These are phyloP conservation scores for Cremastobaeus sp. DNA, from an alignment of 2,888 invertebrate species.

Conservation along the genomic window DNA sequence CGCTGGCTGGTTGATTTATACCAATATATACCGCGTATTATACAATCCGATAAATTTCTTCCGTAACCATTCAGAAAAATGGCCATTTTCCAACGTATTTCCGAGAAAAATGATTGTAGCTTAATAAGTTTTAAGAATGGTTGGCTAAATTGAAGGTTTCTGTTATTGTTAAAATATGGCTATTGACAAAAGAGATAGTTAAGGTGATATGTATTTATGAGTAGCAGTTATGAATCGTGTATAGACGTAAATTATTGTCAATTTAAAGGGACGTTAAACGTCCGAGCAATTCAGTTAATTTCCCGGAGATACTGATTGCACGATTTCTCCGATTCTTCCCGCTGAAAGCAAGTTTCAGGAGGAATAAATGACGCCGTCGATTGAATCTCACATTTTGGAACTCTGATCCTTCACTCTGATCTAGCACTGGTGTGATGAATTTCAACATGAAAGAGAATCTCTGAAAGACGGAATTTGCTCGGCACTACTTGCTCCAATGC, in stretches of 20 bases:
- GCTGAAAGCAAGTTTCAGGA: slow-evolving; percentile 6
- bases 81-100: slow-evolving; percentile 27
- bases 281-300: slow-evolving; percentile 4
- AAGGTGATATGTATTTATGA: too few relatives aligned
- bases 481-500: neutral
- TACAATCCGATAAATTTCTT: slow-evolving; percentile 52
- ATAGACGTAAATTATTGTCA: neutral
- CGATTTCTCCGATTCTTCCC: slow-evolving; percentile 2
- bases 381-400: slow-evolving; percentile 26
- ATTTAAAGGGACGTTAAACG: neutral
- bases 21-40: slow-evolving; percentile 34
- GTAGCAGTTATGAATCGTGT: too few relatives aligned
- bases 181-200: too few relatives aligned
- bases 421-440: slow-evolving; percentile 27
- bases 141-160: too few relatives aligned
- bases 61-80: neutral
- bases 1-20: slow-evolving; percentile 44
- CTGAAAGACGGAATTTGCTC: slow-evolving; percentile 6
- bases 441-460: slow-evolving; percentile 15
- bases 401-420: slow-evolving; percentile 17
- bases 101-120: too few relatives aligned
- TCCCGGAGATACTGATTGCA: slow-evolving; percentile 11
- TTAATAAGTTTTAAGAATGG: too few relatives aligned
- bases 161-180: too few relatives aligned
- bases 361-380: slow-evolving; percentile 16